phyloP scores from a whole-genome alignment of 2,797 vertebrate genomes.

The Sarcophilus harrisii region DNA sequence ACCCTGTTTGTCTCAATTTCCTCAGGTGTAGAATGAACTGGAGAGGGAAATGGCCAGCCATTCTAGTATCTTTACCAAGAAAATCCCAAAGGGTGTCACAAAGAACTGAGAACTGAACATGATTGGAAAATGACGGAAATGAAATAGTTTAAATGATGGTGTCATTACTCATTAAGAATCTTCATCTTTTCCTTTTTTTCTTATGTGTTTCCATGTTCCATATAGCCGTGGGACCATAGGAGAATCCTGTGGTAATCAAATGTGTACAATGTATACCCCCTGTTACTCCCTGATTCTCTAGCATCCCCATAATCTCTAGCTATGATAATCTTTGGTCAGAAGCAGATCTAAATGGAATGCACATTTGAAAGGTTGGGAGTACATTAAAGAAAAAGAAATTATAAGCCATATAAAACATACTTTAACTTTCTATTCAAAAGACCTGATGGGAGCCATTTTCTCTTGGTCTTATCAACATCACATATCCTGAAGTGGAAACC shows the following conservation, averaged over 20 bases:
- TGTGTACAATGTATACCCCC: not conserved
- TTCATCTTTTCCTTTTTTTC: not conserved
- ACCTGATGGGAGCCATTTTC: not conserved
- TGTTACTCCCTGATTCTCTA: not conserved
- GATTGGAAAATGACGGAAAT: not conserved
- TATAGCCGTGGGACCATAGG: too few species aligned
- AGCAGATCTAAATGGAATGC: not conserved
- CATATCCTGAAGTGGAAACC: not conserved
- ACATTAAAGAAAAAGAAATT: not conserved
- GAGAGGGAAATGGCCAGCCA: not conserved
- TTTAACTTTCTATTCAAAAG: not conserved
- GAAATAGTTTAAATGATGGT: not conserved
- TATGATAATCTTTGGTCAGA: not conserved
- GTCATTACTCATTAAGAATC: not conserved
- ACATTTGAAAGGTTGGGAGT: not conserved
- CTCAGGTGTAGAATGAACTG: not conserved
- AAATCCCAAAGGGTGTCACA: not conserved
- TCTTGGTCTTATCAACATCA: not conserved
- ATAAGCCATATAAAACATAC: not conserved
- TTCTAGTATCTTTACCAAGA: not conserved
- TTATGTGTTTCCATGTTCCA: too few species aligned
- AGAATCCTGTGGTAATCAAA: not conserved
- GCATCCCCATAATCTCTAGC: not conserved
- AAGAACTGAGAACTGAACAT: not conserved
- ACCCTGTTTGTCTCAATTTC: not conserved